phyloP scores from a whole-genome alignment of 2,888 invertebrate genomes.

The Hecatera dysodea region DNA sequence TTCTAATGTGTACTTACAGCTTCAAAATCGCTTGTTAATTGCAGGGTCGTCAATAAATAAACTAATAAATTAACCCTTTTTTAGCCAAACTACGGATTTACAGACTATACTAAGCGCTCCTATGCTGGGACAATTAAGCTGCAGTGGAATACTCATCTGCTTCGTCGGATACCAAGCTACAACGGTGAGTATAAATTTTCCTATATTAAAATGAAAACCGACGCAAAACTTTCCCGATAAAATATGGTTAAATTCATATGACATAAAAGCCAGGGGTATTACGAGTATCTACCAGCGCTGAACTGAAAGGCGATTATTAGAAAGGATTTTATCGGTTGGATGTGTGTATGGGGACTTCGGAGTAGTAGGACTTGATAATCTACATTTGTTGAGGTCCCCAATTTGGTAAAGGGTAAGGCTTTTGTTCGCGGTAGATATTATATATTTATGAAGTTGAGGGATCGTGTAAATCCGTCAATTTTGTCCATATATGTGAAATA shows the following conservation, averaged over 20 bases:
- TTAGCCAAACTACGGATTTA: slow-evolving; percentile 78
- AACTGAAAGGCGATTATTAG: slow-evolving; percentile 41
- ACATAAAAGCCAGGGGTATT: slow-evolving; percentile 25
- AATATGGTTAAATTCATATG: slow-evolving; percentile 35
- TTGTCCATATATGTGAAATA: neutral
- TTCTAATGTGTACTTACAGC: too few relatives aligned
- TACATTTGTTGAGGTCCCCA: slow-evolving; percentile 1
- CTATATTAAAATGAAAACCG: neutral
- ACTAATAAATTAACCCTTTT: slow-evolving; percentile 2
- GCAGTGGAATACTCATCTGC: slow-evolving; percentile 83
- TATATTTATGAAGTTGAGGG: neutral
- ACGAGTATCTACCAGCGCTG: slow-evolving; percentile 16
- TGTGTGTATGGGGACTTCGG: neutral
- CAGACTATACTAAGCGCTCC: slow-evolving; percentile 78
- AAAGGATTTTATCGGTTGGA: slow-evolving; percentile 21
- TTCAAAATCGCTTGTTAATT: too few relatives aligned
- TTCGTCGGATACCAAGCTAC: slow-evolving; percentile 83
- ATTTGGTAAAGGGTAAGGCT: neutral
- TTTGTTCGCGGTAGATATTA: slow-evolving; percentile 4
- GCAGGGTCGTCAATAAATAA: too few relatives aligned
- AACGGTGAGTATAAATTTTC: slow-evolving; percentile 74
- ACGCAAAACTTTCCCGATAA: slow-evolving; percentile 9
- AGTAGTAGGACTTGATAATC: slow-evolving; percentile 2
- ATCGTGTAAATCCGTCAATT: neutral
- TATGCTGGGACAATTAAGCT: slow-evolving; percentile 81